phyloP scores from a whole-genome alignment of 2,888 invertebrate genomes.

The Prenolepis imparis region DNA sequence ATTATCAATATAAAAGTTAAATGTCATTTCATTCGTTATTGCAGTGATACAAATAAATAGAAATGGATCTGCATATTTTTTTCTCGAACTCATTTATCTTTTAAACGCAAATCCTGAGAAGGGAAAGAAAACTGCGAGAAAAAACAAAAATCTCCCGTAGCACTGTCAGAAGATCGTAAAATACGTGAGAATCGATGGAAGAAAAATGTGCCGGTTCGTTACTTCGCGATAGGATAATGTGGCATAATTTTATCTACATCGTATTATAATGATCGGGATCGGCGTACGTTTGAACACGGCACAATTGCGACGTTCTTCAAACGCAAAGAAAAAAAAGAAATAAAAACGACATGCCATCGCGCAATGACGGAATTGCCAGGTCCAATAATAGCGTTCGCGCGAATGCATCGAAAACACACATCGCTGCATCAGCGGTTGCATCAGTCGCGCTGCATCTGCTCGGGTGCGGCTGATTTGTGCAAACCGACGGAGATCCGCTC shows the following conservation, averaged over 20 bases:
- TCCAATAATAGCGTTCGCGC: constrained; percentile 66
- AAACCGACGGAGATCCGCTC: constrained; percentile 28
- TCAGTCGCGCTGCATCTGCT: constrained; percentile 40
- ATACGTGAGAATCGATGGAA: neutral
- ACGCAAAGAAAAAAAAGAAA: neutral
- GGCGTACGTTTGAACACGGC: neutral
- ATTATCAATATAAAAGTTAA: neutral
- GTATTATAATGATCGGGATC: neutral
- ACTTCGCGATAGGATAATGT: neutral
- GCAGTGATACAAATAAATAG: neutral
- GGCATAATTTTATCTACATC: neutral
- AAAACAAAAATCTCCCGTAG: neutral
- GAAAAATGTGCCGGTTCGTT: neutral
- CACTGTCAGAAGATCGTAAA: neutral
- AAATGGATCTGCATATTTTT: neutral
- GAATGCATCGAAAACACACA: constrained; percentile 68
- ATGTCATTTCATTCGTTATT: neutral
- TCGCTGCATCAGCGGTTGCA: constrained; percentile 49
- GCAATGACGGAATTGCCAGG: constrained; percentile 38
- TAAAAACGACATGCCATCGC: neutral
- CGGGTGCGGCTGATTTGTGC: constrained; percentile 44
- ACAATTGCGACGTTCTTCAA: constrained; percentile 9
- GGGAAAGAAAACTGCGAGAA: neutral
- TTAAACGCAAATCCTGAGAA: neutral
- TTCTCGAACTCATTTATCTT: neutral